Base-by-base conservation (phyloP, 2,113 vertebrate genomes). In the Brienomyrus brachyistius region DNA sequence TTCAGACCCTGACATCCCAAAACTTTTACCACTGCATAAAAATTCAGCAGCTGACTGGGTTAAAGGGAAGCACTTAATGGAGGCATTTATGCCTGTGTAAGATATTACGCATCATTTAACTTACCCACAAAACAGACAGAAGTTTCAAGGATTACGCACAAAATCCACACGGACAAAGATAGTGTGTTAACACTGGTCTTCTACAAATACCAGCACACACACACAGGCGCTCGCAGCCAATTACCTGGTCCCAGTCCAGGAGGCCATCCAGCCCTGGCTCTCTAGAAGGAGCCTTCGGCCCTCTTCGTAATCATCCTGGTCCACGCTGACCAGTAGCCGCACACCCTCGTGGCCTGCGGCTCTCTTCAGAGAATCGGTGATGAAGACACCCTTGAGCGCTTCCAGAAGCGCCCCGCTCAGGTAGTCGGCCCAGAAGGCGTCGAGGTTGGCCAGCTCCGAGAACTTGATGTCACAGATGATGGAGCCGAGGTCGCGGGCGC, bases 401-500 rank as follows among this genome's bases (percentile, higher is more conserved):
- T 97, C 97, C 62, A 98, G 94, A 93, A 98, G 94, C 1, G 96
- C 97, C 0, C 98, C 98, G 0, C 96, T 98, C 93, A 98, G 95
- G 94, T 98, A 98, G 95, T 98, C 97, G 0, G 94, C 93, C 98
- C 97, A 98, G 95, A 98, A 98, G 90, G 97, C 97, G 66, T 98
- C 97, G 31, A 98, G 95, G 92, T 98, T 98, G 52, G 96, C 96
- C 91, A 98, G 94, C 92, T 98, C 97, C 0, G 98, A 97, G 92
- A 98, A 98, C 92, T 98, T 98, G 95, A 98, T 98, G 94, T 98
- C 97, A 2, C 97, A 98, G 89, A 98, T 95, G 56, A 98, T 96
- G 1, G 97, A 97, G 43, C 98, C 97, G 91, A 98, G 94, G 94
- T 98, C 97, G 43, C 97, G 94, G 11, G 97, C 93, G 3, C 96